Conservation (phyloP, 2,797 vertebrate genomes). For the Hippoglossus hippoglossus region DNA sequence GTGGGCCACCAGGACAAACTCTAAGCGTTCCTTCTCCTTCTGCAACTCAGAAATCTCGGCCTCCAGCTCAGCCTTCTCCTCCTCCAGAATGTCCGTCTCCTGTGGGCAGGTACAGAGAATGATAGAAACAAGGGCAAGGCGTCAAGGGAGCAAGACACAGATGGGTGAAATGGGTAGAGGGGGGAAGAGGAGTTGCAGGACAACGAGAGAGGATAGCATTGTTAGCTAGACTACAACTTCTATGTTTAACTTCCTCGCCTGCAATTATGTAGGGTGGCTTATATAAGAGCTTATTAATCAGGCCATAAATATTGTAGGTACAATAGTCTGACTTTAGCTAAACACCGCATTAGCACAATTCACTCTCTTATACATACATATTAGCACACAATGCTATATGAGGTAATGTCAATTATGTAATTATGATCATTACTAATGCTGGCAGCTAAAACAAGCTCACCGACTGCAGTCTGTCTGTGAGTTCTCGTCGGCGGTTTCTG, state of each 20-base stretch:
- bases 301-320: conserved; percentile 32
- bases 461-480: conserved; percentile 95
- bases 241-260: conserved; percentile 25
- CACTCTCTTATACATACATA: conserved; percentile 21
- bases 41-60: conserved; percentile 96
- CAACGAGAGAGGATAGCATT: conserved; percentile 17
- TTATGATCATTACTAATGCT: conserved; percentile 51
- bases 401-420: conserved; percentile 41
- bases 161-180: conserved; percentile 32
- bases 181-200: conserved; percentile 19
- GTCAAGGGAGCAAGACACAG: conserved; percentile 6
- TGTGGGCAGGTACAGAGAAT: conserved; percentile 66
- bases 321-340: conserved; percentile 35
- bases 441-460: conserved; percentile 83
- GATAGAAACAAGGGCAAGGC: conserved; percentile 10
- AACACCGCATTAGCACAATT: conserved; percentile 46
- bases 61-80: conserved; percentile 95
- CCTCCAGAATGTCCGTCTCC: conserved; percentile 97
- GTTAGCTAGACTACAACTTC: conserved; percentile 31
- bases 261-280: conserved; percentile 25
- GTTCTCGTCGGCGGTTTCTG: conserved; percentile 92
- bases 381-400: conserved; percentile 38
- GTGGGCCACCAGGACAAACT: conserved; percentile 96
- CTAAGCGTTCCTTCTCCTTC: conserved; percentile 96
- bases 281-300: conserved; percentile 51